Evolutionary conservation across 2,113 vertebrate species (phyloP).

Genomic region (Sapayoa aenigma): DNA sequence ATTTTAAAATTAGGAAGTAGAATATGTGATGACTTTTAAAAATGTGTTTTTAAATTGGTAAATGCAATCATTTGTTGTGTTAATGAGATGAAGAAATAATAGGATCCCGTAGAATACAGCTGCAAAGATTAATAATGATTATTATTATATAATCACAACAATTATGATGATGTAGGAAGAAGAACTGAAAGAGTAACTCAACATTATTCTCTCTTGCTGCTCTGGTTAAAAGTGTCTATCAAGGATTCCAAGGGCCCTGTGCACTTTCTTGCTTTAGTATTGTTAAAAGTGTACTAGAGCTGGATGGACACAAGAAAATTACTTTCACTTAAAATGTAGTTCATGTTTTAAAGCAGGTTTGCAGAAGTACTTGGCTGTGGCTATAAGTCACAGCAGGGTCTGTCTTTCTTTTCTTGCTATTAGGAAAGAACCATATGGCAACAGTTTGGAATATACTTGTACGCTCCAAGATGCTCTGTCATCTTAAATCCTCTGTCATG

Average conservation of each 20-base stretch:
- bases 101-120: background rate
- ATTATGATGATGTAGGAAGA: background rate
- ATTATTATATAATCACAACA: background rate
- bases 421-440: background rate
- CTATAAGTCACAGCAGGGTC: background rate
- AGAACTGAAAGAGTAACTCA: background rate
- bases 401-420: background rate
- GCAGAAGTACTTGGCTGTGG: background rate
- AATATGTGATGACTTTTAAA: background rate
- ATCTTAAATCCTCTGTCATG: background rate
- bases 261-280: background rate
- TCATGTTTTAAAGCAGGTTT: background rate
- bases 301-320: background rate
- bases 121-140: background rate
- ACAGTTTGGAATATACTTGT: background rate
- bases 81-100: background rate
- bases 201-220: background rate
- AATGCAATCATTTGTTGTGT: background rate
- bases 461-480: background rate
- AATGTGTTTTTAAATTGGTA: background rate
- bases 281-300: background rate
- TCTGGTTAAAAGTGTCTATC: background rate
- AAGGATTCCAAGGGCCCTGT: background rate
- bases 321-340: background rate
- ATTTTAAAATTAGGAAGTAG: background rate